Evolutionary conservation across 2,113 vertebrate species (phyloP), one percentile per base, ranked within the genome.

Genomic region (Microcebus lehilahytsara): DNA sequence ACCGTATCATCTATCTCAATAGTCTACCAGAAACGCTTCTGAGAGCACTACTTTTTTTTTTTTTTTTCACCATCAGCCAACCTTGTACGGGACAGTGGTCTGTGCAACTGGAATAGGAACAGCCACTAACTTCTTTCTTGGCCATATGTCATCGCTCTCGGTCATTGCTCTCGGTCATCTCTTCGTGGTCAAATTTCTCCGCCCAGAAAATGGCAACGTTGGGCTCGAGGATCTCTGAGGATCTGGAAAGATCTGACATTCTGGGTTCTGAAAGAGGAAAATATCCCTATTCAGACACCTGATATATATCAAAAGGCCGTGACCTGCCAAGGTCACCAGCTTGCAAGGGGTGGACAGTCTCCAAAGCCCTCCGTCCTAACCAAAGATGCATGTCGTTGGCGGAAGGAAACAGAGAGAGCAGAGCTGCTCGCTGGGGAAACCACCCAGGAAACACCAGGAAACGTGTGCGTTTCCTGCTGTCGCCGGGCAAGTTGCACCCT

Each of bases 1-100:
- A 93, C 37, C 78, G 30, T 79, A 75, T 88, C 85, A 95, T 16
- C 72, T 75, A 84, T 81, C 84, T 71, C 96, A 95, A 93, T 62
- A 71, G 89, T 95, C 79, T 92, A 58, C 80, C 1, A 0, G 69
- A 93, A 96, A 85, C 30, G 32, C 69, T 91, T 79, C 64, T 79
- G 62, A 84, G 8, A 9, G 40, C 19, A 64, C 51, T 40, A 25
- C 3, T 51, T 67, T 79, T 30, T 42, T 79, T 30, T 42, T 67
- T 74, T 19, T 30, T 25, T 53, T 46, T 1, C 23, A 51, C 16
- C 16, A 30, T 6, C 58, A 79, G 42, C 46, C 67, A 92, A 32
- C 83, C 64, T 64, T 34, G 30, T 22, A 3, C 11, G 25, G 56
- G 81, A 58, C 13, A 16, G 67, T 19, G 40, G 1, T n/a, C n/a